Percentiles rank a stretch among this genome's conserved stretches.
Evolutionary conservation across 2,888 invertebrate genomes (phyloP).

Genomic region (Lasius platythorax): DNA sequence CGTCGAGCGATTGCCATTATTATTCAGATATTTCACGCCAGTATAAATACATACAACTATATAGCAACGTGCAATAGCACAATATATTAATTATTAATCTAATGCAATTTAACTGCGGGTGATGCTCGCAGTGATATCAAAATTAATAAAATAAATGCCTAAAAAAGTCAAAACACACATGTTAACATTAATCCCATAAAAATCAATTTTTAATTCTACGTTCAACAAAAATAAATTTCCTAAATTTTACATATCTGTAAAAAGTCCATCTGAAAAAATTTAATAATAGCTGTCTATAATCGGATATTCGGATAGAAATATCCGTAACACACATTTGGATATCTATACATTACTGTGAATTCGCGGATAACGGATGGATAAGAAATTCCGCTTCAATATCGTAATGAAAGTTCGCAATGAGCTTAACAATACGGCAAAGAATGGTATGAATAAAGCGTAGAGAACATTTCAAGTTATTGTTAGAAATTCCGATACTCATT

Average conservation of each 20-base stretch:
- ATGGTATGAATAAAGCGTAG: slow-evolving; percentile 32
- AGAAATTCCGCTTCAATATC: neutral
- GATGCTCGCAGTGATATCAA: neutral
- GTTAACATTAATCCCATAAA: neutral
- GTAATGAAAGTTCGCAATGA: neutral
- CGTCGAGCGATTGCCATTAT: no score
- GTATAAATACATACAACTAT: no score
- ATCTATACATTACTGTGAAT: neutral
- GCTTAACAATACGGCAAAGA: slow-evolving; percentile 16
- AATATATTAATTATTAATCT: no score
- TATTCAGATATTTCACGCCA: no score
- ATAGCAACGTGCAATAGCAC: no score
- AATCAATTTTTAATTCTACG: neutral
- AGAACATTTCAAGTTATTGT: slow-evolving; percentile 7
- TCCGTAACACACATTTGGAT: neutral
- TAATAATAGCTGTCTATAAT: neutral
- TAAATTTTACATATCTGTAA: neutral
- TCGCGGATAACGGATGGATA: neutral
- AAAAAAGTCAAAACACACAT: neutral
- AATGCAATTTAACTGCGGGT: neutral
- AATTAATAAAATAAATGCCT: neutral
- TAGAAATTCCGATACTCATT: slow-evolving; percentile 17
- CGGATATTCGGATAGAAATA: neutral
- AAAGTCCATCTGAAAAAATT: neutral
- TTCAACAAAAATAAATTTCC: neutral